Conservation (phyloP, 2,797 vertebrate genomes). For the Alosa sapidissima region DNA sequence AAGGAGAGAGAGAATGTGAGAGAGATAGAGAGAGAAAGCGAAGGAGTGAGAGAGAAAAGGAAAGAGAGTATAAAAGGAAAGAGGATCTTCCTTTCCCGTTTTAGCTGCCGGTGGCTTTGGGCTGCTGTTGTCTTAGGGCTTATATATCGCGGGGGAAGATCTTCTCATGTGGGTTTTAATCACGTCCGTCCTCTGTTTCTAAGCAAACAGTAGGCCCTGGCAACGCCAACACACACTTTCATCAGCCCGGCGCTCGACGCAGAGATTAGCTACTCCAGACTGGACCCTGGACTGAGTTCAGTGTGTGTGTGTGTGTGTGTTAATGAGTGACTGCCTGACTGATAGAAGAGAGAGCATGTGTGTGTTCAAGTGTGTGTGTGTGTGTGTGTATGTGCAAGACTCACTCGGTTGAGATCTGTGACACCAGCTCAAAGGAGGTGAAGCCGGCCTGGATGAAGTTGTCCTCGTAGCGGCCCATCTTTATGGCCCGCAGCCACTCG, state of each 20-base stretch:
- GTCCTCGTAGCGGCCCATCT: constrained; percentile 86
- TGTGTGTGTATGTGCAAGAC: constrained; percentile 42
- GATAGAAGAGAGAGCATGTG: constrained; percentile 2
- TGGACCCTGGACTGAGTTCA: background rate
- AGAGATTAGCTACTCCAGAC: background rate
- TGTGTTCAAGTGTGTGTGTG: background rate
- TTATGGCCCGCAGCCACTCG: constrained; percentile 83
- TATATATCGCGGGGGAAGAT: background rate
- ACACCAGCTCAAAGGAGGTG: constrained; percentile 76
- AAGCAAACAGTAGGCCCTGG: constrained; percentile 1
- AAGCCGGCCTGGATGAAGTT: constrained; percentile 80
- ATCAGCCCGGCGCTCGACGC: background rate
- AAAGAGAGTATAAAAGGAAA: background rate
- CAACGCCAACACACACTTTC: constrained; percentile 13
- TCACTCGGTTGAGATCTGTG: constrained; percentile 81
- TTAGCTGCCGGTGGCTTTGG: background rate
- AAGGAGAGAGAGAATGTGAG: background rate
- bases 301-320: background rate
- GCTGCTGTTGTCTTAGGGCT: background rate
- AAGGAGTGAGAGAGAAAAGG: background rate
- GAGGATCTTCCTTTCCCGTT: background rate
- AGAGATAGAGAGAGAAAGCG: background rate
- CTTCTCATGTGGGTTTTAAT: background rate
- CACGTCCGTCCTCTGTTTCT: constrained; percentile 14
- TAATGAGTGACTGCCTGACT: background rate